Conservation (phyloP, 2,888 invertebrate genomes). For the Dyspetes luteomarginatus region DNA sequence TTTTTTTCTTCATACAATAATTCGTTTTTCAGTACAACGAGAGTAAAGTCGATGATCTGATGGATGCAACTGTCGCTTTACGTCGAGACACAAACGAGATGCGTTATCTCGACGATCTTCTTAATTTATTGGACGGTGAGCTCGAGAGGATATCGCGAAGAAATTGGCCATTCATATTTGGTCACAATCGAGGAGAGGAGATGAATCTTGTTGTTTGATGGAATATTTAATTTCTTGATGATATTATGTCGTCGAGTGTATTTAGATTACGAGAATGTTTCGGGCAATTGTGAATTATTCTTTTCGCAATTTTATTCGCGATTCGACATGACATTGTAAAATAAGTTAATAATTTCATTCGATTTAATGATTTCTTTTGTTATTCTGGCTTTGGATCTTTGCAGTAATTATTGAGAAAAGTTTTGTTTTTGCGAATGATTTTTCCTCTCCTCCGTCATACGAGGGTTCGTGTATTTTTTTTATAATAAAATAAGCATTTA, state of each 20-base stretch:
- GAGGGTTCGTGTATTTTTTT: conserved; percentile 14
- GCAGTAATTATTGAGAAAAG: neutral
- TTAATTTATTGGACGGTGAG: conserved; percentile 78
- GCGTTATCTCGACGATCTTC: conserved; percentile 79
- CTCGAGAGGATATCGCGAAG: conserved; percentile 77
- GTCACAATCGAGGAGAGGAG: conserved; percentile 75
- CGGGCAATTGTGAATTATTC: neutral
- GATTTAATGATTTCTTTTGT: neutral
- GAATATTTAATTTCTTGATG: neutral
- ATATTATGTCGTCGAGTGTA: neutral
- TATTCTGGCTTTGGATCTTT: conserved; percentile 6
- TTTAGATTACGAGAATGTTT: too few species aligned
- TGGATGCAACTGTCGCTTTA: conserved; percentile 72
- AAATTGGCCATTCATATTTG: conserved; percentile 79
- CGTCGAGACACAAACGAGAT: conserved; percentile 77
- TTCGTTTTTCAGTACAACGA: conserved; percentile 74
- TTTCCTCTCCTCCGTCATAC: neutral
- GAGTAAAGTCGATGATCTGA: conserved; percentile 74
- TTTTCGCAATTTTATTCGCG: neutral
- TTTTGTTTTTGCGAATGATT: conserved; percentile 12
- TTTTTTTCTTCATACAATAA: conserved; percentile 29
- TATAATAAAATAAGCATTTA: conserved; percentile 24
- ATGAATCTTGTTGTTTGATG: conserved; percentile 77
- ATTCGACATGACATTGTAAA: neutral
- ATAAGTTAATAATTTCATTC: neutral